A percentile compares a stretch with the other conserved stretches of the same genome.
These are phyloP conservation scores for Morphnarchus princeps DNA, from an alignment of 2,113 vertebrate species.

Conservation along the genomic window DNA sequence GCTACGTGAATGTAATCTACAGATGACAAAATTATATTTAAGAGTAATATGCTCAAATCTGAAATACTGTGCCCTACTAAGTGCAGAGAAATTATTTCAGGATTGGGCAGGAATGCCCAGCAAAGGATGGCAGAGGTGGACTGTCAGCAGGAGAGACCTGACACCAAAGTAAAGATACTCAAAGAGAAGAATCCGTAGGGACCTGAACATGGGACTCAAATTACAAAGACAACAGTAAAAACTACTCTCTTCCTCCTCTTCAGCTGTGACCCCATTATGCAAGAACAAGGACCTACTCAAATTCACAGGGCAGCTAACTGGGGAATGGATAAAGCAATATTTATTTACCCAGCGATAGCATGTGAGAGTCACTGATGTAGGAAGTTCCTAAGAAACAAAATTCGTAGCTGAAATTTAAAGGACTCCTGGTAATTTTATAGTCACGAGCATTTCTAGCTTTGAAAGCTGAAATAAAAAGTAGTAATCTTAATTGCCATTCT, in stretches of 20 bases:
- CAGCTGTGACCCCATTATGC: background rate
- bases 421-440: background rate
- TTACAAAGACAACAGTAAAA: conserved; percentile 12
- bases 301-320: conserved; percentile 3
- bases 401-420: background rate
- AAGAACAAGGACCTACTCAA: conserved; percentile 22
- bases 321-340: conserved; percentile 30
- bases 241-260: background rate
- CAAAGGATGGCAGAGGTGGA: background rate
- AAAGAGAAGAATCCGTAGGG: background rate
- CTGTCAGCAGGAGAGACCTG: background rate
- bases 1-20: background rate
- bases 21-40: background rate
- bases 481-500: background rate
- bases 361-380: background rate
- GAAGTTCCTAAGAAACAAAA: conserved; percentile 6
- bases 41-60: background rate
- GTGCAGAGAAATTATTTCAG: background rate
- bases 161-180: background rate
- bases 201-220: background rate
- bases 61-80: background rate
- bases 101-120: background rate
- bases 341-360: conserved; percentile 30
- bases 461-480: background rate
- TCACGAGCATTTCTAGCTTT: background rate